Evolutionary conservation across 2,888 invertebrate species (phyloP), one percentile per base, ranked within the genome.

Genomic region (Andrena marginata): DNA sequence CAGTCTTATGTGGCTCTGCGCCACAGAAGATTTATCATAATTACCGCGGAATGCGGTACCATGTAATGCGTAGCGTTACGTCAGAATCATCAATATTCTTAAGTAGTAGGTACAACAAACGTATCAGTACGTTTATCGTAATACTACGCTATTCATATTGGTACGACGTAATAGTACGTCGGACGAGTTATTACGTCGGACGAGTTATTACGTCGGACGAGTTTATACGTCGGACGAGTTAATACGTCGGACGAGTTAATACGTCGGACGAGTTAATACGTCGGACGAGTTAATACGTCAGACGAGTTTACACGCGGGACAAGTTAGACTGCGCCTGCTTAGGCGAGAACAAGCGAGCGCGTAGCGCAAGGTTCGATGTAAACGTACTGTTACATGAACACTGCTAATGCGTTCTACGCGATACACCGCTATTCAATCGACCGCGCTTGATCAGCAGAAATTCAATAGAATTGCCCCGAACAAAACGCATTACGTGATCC

Each of bases 401-500:
- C 31, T n/a, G 2, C 1, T 63, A 10, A 10, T 49, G 13, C 71
- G 51, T 63, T 51, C 49, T 6, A 23, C 4, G 3, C 35, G 56
- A 56, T 35, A 16, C 56, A 51, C 5, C 33, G 23, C 48, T 26
- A 29, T 65, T 48, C 48, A 48, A 26, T 26, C 48, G n/a, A 26
- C 42, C 13, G 16, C 59, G 35, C 35, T 69, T 23, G 26, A 59
- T 59, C 35, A 59, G 31, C 60, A 42, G 60, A 70, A 70, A 48
- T 29, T 29, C 20, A 48, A n/a, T 29, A 48, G 60, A 49, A 62
- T 71, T 62, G 60, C 48, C 23, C 29, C n/a, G 7, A 29, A 42
- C 29, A 56, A 49, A 71, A 62, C 42, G 20, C 16, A 71, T 71
- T 71, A 62, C 70, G 60, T 62, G 60, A 60, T 60, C 33, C 31